phyloP scores from a whole-genome alignment of 2,888 invertebrate species.

The Rhopalosiphum nymphaeae region DNA sequence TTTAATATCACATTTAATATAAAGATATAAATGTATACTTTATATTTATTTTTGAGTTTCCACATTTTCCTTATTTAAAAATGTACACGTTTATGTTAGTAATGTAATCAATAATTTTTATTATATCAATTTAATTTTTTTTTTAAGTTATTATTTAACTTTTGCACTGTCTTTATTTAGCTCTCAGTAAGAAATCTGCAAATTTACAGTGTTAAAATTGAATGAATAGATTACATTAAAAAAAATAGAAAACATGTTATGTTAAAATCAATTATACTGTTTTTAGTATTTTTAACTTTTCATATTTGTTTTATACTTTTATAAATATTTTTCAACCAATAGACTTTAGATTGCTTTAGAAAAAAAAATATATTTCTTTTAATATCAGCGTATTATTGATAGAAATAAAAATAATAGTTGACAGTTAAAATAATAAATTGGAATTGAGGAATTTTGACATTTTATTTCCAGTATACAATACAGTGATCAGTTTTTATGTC shows the following conservation, averaged over 20 bases:
- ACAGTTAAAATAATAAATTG: not conserved
- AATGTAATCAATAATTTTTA: not conserved
- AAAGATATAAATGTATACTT: not conserved
- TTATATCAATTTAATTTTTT: not conserved
- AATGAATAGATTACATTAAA: not conserved
- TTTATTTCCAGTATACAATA: not conserved
- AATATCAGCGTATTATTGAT: not conserved
- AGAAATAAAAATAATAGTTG: not conserved
- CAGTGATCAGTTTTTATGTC: not conserved
- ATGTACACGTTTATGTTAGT: not conserved
- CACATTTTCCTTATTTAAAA: not conserved
- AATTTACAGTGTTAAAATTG: not conserved
- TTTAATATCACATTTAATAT: not conserved
- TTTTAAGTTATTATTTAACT: not conserved
- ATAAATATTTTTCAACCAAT: conserved; percentile 11
- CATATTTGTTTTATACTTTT: not conserved
- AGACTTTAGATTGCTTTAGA: not conserved
- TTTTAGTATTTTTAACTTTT: not conserved
- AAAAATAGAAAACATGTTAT: not conserved
- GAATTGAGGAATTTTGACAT: not conserved
- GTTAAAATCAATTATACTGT: not conserved
- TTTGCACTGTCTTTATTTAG: not conserved
- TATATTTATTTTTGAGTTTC: not conserved
- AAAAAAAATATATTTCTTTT: not conserved
- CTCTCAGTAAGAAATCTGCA: not conserved